Evolutionary conservation across 2,888 invertebrate species (phyloP).

Genomic region (Iselma pallidipennis): DNA sequence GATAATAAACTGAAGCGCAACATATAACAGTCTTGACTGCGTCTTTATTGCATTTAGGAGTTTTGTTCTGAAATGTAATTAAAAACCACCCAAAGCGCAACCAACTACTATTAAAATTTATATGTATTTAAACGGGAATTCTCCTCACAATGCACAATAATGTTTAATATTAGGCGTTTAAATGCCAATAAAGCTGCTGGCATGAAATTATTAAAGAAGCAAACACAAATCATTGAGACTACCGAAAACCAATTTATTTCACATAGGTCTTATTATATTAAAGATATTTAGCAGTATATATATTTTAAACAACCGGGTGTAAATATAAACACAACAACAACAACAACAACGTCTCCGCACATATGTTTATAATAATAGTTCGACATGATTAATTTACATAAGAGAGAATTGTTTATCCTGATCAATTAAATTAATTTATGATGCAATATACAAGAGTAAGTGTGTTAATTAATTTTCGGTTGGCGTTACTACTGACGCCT

Average conservation of each 20-base stretch:
- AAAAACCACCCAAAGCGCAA: background rate
- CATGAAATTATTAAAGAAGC: no score
- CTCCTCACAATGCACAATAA: no score
- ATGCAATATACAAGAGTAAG: conserved; percentile 34
- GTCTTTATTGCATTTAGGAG: background rate
- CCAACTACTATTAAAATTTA: background rate
- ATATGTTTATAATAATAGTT: conserved; percentile 20
- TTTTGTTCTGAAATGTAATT: background rate
- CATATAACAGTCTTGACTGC: background rate
- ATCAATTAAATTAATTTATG: conserved; percentile 39
- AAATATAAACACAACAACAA: background rate
- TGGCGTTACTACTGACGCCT: conserved; percentile 17
- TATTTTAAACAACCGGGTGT: background rate
- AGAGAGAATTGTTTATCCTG: conserved; percentile 36
- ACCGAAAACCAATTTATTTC: no score
- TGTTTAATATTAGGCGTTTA: no score
- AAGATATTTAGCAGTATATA: no score
- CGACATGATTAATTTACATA: conserved; percentile 36
- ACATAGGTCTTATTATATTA: no score
- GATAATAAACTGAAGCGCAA: background rate
- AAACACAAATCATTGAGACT: no score
- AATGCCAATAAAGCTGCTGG: no score
- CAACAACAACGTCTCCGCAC: conserved; percentile 5
- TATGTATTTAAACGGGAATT: background rate
- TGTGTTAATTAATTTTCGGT: conserved; percentile 37